A percentile compares a stretch with the other conserved stretches of the same genome.
Conservation (phyloP, 2,113 vertebrate genomes). For the Pyxicephalus adspersus region DNA sequence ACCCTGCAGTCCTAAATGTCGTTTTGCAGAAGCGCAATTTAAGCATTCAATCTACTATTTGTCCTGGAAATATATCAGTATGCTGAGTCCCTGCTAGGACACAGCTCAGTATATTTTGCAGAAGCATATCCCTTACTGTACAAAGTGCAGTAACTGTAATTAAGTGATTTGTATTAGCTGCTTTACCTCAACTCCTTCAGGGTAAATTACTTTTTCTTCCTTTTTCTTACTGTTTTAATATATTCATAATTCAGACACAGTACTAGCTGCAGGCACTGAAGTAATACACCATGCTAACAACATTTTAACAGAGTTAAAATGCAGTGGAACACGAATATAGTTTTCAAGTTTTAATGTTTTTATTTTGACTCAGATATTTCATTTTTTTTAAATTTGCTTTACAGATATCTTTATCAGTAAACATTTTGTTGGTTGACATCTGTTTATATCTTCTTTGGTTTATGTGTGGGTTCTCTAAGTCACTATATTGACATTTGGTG, state of each 20-base stretch:
- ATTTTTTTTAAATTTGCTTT: too few relatives aligned
- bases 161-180: constrained; percentile 50
- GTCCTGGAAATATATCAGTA: neutral
- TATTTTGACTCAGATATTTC: neutral
- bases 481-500: too few relatives aligned
- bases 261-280: constrained; percentile 33
- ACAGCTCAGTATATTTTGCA: neutral
- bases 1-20: too few relatives aligned
- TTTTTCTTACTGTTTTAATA: constrained; percentile 31
- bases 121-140: neutral
- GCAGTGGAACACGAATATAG: constrained; percentile 11
- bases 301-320: constrained; percentile 24
- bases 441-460: too few relatives aligned
- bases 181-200: constrained; percentile 40
- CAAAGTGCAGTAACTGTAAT: constrained; percentile 10
- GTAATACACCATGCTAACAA: constrained; percentile 31
- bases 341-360: constrained; percentile 12
- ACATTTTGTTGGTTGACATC: too few relatives aligned
- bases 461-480: too few relatives aligned
- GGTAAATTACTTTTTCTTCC: constrained; percentile 50
- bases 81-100: neutral
- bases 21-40: too few relatives aligned
- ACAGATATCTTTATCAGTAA: too few relatives aligned
- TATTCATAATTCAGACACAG: constrained; percentile 43
- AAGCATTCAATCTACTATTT: too few relatives aligned